Base-by-base conservation (phyloP, 35 echinoderm and acorn worm genomes). In the Apostichopus californicus region DNA sequence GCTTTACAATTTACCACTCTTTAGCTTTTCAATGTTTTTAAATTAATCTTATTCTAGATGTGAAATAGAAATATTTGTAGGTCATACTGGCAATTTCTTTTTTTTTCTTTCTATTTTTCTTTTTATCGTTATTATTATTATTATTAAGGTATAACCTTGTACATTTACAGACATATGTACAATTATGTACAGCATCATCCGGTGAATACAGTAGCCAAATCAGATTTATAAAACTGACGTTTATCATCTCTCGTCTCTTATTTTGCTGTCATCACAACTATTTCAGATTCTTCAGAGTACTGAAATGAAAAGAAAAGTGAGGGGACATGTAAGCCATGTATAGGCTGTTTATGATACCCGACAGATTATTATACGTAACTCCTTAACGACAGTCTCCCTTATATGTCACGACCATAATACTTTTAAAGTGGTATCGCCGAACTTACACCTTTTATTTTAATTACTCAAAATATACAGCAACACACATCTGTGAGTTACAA, bases 21-120 rank as follows among this genome's bases (percentile, higher is more conserved):
- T 81, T 12, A 81, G 54, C 78, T 75, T 75, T 75, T 75, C 14
- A 18, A 22, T 75, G 15, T 85, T 85, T 59, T 85, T 85, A 85
- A 24, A 75, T 75, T 75, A 75, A 75, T 20, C 15, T 18, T 75
- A 75, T 75, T 85, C 18, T 85, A 85, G 81, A 85, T 85, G 81
- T 85, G 21, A 85, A 85, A 85, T 85, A 85, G 28, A 85, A 85
- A 85, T 85, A 85, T 85, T 85, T 85, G 81, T 60, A 85, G 81
- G 81, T 59, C 57, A 85, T 85, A 85, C 81, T 85, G 55, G 81
- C 55, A 59, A 59, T 56, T 46, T 46, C 34, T 46, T 46, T 46
- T 46, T 46, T 46, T 46, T 46, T 46, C 34, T 46, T 46, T 46
- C 34, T 46, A 46, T 82, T 55, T 68, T 68, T 65, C 34, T 46